These are phyloP conservation scores for Silurus aristotelis DNA, from an alignment of 2,797 vertebrate species.

Conservation along the genomic window DNA sequence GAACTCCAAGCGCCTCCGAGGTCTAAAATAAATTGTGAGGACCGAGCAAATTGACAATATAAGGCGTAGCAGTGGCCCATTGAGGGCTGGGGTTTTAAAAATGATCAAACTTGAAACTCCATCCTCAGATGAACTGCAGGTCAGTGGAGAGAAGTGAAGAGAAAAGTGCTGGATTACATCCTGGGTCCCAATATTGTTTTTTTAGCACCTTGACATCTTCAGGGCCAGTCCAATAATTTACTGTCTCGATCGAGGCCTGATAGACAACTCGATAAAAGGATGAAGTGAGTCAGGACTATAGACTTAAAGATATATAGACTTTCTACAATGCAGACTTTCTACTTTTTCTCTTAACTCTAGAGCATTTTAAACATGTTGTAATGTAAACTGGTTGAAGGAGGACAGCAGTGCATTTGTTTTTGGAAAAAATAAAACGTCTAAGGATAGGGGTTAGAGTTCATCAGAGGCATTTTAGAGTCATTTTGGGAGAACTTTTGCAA, in stretches of 20 bases:
- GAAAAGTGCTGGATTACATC: not conserved
- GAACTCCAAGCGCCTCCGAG: not conserved
- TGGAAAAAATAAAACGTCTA: too few relatives aligned
- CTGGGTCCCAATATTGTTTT: not conserved
- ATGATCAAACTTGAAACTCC: slow-evolving; percentile 1
- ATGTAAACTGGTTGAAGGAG: too few relatives aligned
- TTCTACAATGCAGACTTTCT: too few relatives aligned
- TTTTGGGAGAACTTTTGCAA: too few relatives aligned
- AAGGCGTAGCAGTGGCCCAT: not conserved
- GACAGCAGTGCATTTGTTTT: too few relatives aligned
- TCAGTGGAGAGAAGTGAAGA: not conserved
- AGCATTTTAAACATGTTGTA: too few relatives aligned
- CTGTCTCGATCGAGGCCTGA: not conserved
- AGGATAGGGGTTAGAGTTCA: too few relatives aligned
- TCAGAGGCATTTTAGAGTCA: too few relatives aligned
- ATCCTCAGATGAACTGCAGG: not conserved
- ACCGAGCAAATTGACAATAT: slow-evolving; percentile 13
- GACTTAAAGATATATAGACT: too few relatives aligned
- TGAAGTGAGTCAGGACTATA: not conserved
- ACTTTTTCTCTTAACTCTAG: too few relatives aligned
- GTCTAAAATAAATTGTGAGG: slow-evolving; percentile 5
- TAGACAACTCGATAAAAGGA: not conserved
- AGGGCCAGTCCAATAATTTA: not conserved
- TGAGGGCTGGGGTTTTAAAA: slow-evolving; percentile 9
- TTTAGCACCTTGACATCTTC: not conserved